phyloP scores from a whole-genome alignment of 2,888 invertebrate species.

The Pyrgus malvae region DNA sequence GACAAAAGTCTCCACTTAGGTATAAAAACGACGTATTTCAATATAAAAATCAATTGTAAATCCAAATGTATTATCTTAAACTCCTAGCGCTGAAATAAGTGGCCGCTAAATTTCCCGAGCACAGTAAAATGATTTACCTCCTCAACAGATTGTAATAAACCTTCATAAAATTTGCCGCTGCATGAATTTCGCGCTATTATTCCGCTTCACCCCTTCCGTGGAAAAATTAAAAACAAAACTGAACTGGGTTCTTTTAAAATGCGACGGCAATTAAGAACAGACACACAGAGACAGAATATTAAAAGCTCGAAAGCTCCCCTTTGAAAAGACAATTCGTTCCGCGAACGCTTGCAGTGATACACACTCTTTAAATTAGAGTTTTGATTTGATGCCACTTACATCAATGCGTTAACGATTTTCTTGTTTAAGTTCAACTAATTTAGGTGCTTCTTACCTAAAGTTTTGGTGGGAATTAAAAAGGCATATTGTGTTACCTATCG shows the following conservation, averaged over 20 bases:
- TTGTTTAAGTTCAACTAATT: too few species aligned
- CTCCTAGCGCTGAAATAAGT: not conserved
- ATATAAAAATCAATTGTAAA: not conserved
- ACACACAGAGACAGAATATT: slow-evolving; percentile 54
- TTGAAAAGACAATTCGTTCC: slow-evolving; percentile 55
- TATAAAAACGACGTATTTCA: not conserved
- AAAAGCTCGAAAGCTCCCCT: slow-evolving; percentile 67
- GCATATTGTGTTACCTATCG: too few species aligned
- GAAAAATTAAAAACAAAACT: slow-evolving; percentile 50
- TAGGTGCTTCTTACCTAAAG: too few species aligned
- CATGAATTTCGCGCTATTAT: slow-evolving; percentile 37
- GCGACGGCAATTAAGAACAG: slow-evolving; percentile 66
- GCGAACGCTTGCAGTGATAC: not conserved
- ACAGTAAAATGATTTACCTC: not conserved
- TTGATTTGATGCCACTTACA: not conserved
- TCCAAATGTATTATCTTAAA: not conserved
- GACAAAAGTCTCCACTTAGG: too few species aligned
- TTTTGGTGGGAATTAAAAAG: too few species aligned
- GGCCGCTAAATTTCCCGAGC: not conserved
- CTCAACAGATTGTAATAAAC: slow-evolving; percentile 12
- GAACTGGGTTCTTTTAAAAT: slow-evolving; percentile 44
- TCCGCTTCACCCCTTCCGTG: slow-evolving; percentile 39
- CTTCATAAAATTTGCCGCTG: slow-evolving; percentile 24
- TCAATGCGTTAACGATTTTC: too few species aligned
- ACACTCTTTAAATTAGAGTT: not conserved